Evolutionary conservation across 2,888 invertebrate genomes (phyloP).

Genomic region (Copidosoma aretas): DNA sequence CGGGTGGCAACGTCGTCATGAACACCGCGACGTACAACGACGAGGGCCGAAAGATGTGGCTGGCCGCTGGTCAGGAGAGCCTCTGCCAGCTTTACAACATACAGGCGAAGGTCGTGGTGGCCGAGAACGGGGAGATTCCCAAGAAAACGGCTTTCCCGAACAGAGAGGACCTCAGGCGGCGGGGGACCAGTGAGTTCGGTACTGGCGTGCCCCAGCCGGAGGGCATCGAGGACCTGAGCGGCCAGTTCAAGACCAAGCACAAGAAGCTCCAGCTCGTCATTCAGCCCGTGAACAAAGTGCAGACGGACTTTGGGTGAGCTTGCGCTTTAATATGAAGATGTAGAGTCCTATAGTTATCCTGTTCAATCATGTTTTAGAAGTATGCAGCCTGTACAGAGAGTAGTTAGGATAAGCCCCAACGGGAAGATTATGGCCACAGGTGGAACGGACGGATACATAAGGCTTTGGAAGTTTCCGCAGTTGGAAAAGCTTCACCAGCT

Average conservation of each 20-base stretch:
- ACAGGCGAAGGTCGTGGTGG: slow-evolving; percentile 61
- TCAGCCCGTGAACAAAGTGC: slow-evolving; percentile 79
- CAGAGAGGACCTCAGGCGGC: slow-evolving; percentile 42
- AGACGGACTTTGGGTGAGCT: slow-evolving; percentile 80
- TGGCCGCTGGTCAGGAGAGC: slow-evolving; percentile 91
- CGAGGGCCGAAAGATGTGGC: slow-evolving; percentile 75
- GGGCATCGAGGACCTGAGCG: slow-evolving; percentile 49
- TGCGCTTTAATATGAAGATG: not conserved
- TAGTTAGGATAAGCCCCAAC: slow-evolving; percentile 79
- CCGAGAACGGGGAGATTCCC: slow-evolving; percentile 64
- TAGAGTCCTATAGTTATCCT: slow-evolving; percentile 43
- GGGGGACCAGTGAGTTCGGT: slow-evolving; percentile 26
- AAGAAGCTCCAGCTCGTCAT: slow-evolving; percentile 77
- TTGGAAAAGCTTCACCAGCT: slow-evolving; percentile 75
- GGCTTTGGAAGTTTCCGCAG: slow-evolving; percentile 89
- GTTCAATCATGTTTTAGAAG: slow-evolving; percentile 55
- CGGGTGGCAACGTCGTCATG: slow-evolving; percentile 90
- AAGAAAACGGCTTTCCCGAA: slow-evolving; percentile 59
- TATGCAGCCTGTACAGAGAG: slow-evolving; percentile 82
- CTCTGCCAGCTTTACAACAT: slow-evolving; percentile 87
- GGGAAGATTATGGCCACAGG: slow-evolving; percentile 88
- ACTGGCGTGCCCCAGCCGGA: slow-evolving; percentile 37
- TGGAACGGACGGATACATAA: slow-evolving; percentile 85
- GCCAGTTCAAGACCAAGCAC: slow-evolving; percentile 49
- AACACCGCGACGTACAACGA: slow-evolving; percentile 81